phyloP scores from a whole-genome alignment of 2,888 invertebrate genomes.

The Drosophila mulleri region DNA sequence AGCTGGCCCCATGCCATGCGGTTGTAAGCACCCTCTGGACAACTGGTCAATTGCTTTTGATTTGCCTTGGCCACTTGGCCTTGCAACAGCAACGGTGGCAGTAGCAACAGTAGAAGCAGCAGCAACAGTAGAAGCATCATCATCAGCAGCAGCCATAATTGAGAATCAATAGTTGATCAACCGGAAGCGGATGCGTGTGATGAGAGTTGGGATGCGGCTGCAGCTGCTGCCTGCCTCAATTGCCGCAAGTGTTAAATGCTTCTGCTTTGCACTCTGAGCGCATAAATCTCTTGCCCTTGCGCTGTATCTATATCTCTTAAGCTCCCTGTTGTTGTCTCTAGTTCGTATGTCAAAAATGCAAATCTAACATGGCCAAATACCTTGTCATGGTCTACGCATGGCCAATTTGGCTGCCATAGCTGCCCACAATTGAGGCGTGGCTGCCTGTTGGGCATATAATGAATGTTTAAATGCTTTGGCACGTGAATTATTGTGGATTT shows the following conservation, averaged over 20 bases:
- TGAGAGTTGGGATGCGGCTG: conserved; percentile 22
- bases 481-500: conserved; percentile 74
- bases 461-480: conserved; percentile 64
- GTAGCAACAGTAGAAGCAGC: not conserved
- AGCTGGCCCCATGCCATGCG: conserved; percentile 1
- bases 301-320: not conserved
- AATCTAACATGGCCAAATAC: conserved; percentile 66
- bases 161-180: conserved; percentile 58
- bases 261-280: conserved; percentile 17
- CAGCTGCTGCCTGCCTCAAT: conserved; percentile 1
- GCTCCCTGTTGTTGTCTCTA: not conserved
- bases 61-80: conserved; percentile 36
- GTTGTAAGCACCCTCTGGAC: conserved; percentile 30
- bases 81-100: conserved; percentile 14
- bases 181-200: conserved; percentile 58
- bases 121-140: not conserved
- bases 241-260: conserved; percentile 54
- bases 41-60: conserved; percentile 53
- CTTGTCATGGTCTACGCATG: conserved; percentile 34
- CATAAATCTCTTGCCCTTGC: not conserved
- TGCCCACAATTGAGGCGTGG: conserved; percentile 26
- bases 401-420: conserved; percentile 15
- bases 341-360: conserved; percentile 67
- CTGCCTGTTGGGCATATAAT: conserved; percentile 54
- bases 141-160: conserved; percentile 53